Evolutionary conservation across 2,797 vertebrate genomes (phyloP).

Genomic region (Danio tinwini): DNA sequence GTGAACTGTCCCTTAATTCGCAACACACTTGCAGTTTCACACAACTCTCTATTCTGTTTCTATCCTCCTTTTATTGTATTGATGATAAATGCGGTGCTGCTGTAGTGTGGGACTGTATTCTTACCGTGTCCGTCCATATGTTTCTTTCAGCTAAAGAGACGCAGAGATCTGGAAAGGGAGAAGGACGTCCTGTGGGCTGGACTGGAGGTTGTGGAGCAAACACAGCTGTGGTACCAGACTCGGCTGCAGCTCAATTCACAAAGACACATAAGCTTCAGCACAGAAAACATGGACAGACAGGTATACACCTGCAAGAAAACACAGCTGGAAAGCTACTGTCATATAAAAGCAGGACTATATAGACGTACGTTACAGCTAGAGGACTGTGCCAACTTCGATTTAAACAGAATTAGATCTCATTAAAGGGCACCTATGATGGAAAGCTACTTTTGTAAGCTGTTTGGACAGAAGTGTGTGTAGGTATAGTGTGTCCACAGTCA

Average conservation of each 20-base stretch:
- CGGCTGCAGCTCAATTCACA: conserved; percentile 70
- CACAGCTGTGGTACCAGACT: conserved; percentile 79
- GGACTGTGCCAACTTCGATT: too few species aligned
- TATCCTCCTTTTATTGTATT: too few species aligned
- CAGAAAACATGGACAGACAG: conserved; percentile 12
- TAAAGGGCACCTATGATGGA: too few species aligned
- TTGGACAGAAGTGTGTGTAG: too few species aligned
- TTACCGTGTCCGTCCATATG: neutral
- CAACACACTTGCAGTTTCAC: neutral
- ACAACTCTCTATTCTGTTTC: too few species aligned
- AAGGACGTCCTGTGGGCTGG: conserved; percentile 83
- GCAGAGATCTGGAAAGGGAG: conserved; percentile 82
- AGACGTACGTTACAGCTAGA: too few species aligned
- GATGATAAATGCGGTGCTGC: neutral
- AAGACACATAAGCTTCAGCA: conserved; percentile 47
- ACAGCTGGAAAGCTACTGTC: too few species aligned
- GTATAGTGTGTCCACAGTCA: too few species aligned
- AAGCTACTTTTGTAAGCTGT: too few species aligned
- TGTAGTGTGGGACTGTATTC: neutral
- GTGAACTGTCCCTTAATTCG: too few species aligned
- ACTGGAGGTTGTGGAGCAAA: conserved; percentile 79
- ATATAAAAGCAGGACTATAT: too few species aligned
- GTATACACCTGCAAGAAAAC: neutral
- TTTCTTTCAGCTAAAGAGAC: conserved; percentile 76
- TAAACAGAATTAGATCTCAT: too few species aligned